Conservation (phyloP, 2,797 vertebrate genomes). For the Fratercula arctica region DNA sequence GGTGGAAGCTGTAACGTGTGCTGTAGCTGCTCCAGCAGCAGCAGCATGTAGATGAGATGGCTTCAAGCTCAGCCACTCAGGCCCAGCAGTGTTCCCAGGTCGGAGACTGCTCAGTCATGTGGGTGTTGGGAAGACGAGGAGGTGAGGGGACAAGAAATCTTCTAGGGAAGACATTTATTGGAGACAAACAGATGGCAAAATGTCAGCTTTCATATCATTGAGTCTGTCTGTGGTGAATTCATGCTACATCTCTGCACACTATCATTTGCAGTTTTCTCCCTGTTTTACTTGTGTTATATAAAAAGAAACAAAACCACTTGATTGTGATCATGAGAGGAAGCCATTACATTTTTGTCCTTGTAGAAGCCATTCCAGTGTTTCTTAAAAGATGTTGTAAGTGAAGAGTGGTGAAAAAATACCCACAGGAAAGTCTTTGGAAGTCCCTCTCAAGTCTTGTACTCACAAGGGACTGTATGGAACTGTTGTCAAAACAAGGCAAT, state of each 20-base stretch:
- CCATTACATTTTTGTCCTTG: background rate
- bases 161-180: background rate
- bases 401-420: background rate
- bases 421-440: background rate
- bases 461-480: background rate
- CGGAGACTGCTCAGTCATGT: background rate
- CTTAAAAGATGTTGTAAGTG: background rate
- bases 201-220: background rate
- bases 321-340: background rate
- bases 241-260: background rate
- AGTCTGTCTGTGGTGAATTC: background rate
- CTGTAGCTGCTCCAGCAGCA: background rate
- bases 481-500: slow-evolving; percentile 1
- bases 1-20: background rate
- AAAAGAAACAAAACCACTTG: background rate
- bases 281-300: background rate
- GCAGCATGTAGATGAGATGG: background rate
- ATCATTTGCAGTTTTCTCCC: background rate
- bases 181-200: background rate
- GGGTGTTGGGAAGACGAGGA: background rate
- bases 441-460: background rate
- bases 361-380: background rate
- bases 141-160: background rate
- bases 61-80: background rate
- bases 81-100: background rate